A percentile compares a stretch with the other conserved stretches of the same genome.
phyloP scores from a whole-genome alignment of 2,888 invertebrate genomes.

The Nymphalis polychloros region DNA sequence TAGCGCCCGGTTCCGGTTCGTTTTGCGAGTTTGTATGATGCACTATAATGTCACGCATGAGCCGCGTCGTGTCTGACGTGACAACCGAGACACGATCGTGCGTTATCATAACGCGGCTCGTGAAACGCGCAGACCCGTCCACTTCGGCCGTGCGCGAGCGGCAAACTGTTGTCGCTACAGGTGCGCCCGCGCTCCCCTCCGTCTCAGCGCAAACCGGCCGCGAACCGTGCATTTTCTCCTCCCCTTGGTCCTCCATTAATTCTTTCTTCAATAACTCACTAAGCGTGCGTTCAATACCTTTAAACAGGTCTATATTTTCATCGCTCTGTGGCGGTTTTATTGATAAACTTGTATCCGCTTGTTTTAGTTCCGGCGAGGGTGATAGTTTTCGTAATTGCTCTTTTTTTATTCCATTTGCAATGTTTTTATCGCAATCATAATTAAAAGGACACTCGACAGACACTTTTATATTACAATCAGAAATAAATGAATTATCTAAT shows the following conservation, averaged over 20 bases:
- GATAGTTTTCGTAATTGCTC: conserved; percentile 58
- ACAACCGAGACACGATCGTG: conserved; percentile 89
- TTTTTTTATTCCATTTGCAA: conserved; percentile 50
- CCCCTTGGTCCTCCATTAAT: conserved; percentile 74
- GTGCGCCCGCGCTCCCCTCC: conserved; percentile 78
- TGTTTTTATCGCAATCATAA: conserved; percentile 47
- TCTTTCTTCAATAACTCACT: conserved; percentile 81
- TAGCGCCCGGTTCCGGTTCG: conserved; percentile 59
- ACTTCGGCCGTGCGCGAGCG: conserved; percentile 79
- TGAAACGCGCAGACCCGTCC: conserved; percentile 87
- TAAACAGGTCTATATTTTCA: conserved; percentile 77
- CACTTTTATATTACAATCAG: conserved; percentile 67
- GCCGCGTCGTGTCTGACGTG: conserved; percentile 88
- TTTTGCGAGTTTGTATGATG: conserved; percentile 85
- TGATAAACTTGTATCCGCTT: conserved; percentile 46
- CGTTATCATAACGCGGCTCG: conserved; percentile 95
- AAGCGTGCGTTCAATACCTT: conserved; percentile 79
- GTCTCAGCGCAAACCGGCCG: conserved; percentile 70
- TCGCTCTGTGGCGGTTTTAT: conserved; percentile 47
- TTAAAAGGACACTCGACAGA: conserved; percentile 60
- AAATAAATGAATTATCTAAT: conserved; percentile 56
- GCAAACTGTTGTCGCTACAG: conserved; percentile 76
- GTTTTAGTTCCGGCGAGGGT: conserved; percentile 63
- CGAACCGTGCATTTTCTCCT: conserved; percentile 73
- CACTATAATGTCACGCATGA: conserved; percentile 85